Conservation (phyloP, 2,113 vertebrate genomes). For the Nycticebus coucang region DNA sequence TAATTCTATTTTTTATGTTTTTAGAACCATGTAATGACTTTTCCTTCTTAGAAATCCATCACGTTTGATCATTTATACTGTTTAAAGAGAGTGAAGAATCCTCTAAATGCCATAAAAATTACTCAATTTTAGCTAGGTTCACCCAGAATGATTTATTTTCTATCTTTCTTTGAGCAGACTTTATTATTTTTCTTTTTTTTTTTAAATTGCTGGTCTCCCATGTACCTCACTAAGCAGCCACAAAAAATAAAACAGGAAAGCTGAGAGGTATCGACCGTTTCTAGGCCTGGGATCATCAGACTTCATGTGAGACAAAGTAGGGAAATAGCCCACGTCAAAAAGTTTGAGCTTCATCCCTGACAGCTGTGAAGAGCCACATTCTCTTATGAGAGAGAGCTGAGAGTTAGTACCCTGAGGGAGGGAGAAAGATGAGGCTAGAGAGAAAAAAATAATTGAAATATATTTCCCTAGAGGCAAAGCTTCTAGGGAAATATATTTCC, state of each 20-base stretch:
- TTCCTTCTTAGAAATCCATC: slow-evolving; percentile 78
- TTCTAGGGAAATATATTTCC: neutral
- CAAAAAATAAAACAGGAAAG: neutral
- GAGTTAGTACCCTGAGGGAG: slow-evolving; percentile 28
- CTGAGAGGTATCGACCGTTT: neutral
- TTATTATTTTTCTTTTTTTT: slow-evolving; percentile 43
- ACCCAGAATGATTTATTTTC: slow-evolving; percentile 79
- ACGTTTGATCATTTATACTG: slow-evolving; percentile 81
- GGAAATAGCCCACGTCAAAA: slow-evolving; percentile 45
- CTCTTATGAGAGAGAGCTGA: slow-evolving; percentile 64
- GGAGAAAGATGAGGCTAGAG: slow-evolving; percentile 25
- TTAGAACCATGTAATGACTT: slow-evolving; percentile 76
- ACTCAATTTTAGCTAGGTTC: slow-evolving; percentile 76
- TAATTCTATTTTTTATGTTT: slow-evolving; percentile 69
- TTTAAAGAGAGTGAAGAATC: slow-evolving; percentile 76
- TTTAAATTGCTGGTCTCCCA: neutral
- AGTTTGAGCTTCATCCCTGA: slow-evolving; percentile 58
- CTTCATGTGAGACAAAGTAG: slow-evolving; percentile 13
- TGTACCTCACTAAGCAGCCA: neutral
- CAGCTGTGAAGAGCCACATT: slow-evolving; percentile 59
- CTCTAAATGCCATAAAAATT: slow-evolving; percentile 81
- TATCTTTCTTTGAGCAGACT: slow-evolving; percentile 54
- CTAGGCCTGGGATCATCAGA: slow-evolving; percentile 59
- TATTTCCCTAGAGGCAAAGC: slow-evolving; percentile 46
- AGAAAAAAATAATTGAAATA: slow-evolving; percentile 26